phyloP scores from a whole-genome alignment of 1,140 invertebrate species.

The Telenomus remus region DNA sequence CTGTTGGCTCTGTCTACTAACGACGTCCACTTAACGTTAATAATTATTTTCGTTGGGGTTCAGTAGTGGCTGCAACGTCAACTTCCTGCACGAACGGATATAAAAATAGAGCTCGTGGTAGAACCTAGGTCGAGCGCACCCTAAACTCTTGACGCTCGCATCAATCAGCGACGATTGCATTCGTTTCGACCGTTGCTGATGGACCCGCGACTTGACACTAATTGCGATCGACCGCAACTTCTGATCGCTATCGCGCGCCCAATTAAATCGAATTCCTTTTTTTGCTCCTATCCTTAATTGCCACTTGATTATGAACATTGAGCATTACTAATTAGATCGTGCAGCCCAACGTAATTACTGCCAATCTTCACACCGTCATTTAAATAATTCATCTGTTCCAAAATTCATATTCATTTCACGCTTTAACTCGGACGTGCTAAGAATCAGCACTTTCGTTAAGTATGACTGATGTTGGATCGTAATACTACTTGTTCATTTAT shows the following conservation, averaged over 20 bases:
- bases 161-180: constrained; percentile 41
- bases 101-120: constrained; percentile 73
- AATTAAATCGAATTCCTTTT: constrained; percentile 42
- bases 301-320: constrained; percentile 46
- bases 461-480: background rate
- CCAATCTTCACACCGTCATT: constrained; percentile 46
- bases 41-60: constrained; percentile 75
- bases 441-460: constrained; percentile 7
- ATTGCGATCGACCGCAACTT: constrained; percentile 34
- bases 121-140: constrained; percentile 26
- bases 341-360: constrained; percentile 39
- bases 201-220: constrained; percentile 34
- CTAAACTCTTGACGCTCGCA: constrained; percentile 19
- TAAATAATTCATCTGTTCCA: constrained; percentile 42
- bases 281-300: constrained; percentile 36
- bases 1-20: constrained; percentile 72
- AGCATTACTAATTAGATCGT: constrained; percentile 44
- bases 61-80: constrained; percentile 65
- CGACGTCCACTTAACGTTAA: constrained; percentile 74
- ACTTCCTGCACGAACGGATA: constrained; percentile 75
- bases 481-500: background rate
- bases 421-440: constrained; percentile 3
- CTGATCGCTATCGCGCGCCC: constrained; percentile 24
- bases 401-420: constrained; percentile 30
- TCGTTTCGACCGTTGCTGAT: constrained; percentile 22